Evolutionary conservation across 2,888 invertebrate genomes (phyloP), one percentile per base, ranked within the genome.

Genomic region (Torymus aiolomorphi): DNA sequence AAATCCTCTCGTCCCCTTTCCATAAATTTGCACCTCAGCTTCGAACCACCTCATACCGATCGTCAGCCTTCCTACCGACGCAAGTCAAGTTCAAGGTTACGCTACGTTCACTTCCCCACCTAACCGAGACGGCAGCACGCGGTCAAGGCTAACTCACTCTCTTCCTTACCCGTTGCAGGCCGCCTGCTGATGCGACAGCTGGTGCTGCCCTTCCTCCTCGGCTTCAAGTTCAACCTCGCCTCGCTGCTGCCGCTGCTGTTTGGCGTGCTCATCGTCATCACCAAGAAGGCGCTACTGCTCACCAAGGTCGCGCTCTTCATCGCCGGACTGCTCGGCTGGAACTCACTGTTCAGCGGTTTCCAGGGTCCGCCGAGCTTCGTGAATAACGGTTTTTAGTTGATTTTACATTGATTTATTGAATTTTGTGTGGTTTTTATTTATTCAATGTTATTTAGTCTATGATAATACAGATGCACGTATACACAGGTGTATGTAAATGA

Each of bases 211-310:
- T 93, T 96, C 85, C 92, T 96, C 0, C 91, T 96, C 13, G 96
- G 96, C 10, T 93, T 96, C 83, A 96, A 96, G 90, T 95, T 96
- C 87, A 96, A 95, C 86, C 90, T 96, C 62, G 93, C 94, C 1
- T 95, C 95, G 0, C 88, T 96, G 79, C 90, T 96, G 16, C 96
- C 96, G 0, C 87, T 96, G 71, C 87, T 96, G 11, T 93, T 96
- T 81, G 95, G 95, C 0, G 87, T 93, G 11, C 89, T 96, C 56
- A 92, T 95, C 65, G 86, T 96, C 61, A 91, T 96, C 2, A 94
- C 95, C 20, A 96, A 96, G 87, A 96, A 96, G 86, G 95, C 96
- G 0, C 92, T 96, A 63, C 87, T 96, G 1, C 86, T 96, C 16
- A 95, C 95, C 65, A 96, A 96, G 88, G 82, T 96, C 70, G 95